Conservation (phyloP, 2,888 invertebrate species). For the Agrochola lota region DNA sequence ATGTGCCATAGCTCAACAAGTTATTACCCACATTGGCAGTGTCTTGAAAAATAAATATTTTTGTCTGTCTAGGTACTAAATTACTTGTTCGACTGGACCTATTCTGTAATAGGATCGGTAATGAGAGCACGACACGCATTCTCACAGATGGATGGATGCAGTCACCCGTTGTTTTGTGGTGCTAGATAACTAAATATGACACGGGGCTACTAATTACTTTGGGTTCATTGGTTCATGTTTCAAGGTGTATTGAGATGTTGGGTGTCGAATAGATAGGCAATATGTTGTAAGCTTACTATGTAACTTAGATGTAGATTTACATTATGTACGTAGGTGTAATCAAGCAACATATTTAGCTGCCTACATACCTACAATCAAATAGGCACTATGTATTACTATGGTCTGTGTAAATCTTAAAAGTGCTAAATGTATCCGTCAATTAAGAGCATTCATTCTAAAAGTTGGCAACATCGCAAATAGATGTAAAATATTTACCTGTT, state of each 20-base stretch:
- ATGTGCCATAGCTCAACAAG: too few species aligned
- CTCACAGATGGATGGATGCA: conserved; percentile 80
- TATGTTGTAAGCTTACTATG: background rate
- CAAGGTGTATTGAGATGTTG: conserved; percentile 23
- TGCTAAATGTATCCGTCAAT: background rate
- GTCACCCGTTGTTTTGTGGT: conserved; percentile 72
- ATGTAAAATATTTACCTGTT: too few species aligned
- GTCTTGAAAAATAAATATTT: background rate
- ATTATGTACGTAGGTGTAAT: background rate
- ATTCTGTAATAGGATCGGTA: conserved; percentile 77
- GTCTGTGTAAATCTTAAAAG: background rate
- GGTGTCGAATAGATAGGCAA: background rate
- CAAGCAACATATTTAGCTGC: background rate
- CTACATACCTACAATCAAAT: background rate
- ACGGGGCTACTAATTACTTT: conserved; percentile 47
- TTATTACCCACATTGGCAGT: too few species aligned
- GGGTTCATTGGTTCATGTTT: conserved; percentile 34
- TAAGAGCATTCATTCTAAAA: too few species aligned
- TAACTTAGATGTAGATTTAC: background rate
- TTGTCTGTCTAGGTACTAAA: background rate
- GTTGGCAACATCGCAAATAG: too few species aligned
- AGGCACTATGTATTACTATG: background rate
- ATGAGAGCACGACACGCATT: conserved; percentile 75
- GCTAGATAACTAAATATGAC: conserved; percentile 60
- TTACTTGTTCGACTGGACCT: conserved; percentile 30